Evolutionary conservation across 2,113 vertebrate genomes (phyloP).

Genomic region (Alectura lathami): DNA sequence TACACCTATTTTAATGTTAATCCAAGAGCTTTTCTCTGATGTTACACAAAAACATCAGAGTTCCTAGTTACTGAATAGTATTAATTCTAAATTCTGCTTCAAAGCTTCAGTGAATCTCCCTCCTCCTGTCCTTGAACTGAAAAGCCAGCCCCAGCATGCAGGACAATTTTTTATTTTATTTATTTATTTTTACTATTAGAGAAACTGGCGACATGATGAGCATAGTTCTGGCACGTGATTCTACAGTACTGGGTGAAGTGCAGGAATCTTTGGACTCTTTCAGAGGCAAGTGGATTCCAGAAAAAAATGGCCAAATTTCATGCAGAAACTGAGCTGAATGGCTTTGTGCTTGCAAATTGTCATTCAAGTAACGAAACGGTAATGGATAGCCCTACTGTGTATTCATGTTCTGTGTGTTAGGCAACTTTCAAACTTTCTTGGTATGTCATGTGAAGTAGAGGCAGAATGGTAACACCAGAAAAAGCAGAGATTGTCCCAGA

Average conservation of each 20-base stretch:
- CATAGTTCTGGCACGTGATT: accelerated
- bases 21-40: conserved; percentile 11
- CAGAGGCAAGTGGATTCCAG: not conserved
- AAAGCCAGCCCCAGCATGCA: not conserved
- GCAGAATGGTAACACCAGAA: not conserved
- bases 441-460: not conserved
- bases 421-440: not conserved
- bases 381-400: not conserved
- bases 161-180: not conserved
- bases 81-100: not conserved
- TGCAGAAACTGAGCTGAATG: not conserved
- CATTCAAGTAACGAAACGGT: not conserved
- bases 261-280: not conserved
- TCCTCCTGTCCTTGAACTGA: not conserved
- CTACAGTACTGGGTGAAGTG: not conserved
- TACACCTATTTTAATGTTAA: conserved; percentile 41
- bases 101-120: not conserved
- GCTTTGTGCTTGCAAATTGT: not conserved
- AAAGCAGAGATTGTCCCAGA: not conserved
- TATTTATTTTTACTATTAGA: not conserved
- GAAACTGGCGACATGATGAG: accelerated
- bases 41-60: conserved; percentile 5
- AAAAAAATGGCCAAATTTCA: not conserved
- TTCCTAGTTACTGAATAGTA: not conserved
- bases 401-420: not conserved